Base-by-base conservation (phyloP, 1,140 invertebrate genomes). In the Drosophila sp. region DNA sequence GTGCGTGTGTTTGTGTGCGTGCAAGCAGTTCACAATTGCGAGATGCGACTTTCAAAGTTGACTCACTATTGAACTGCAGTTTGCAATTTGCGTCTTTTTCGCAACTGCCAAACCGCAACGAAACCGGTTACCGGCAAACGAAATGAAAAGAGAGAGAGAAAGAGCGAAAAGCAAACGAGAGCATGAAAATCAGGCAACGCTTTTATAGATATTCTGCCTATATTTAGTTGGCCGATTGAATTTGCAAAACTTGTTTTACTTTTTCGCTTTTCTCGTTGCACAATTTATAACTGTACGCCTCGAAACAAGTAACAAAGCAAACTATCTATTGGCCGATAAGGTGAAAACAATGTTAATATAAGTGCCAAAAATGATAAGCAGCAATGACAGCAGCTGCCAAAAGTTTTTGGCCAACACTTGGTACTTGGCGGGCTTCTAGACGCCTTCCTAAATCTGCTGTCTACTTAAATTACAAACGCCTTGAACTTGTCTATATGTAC, bases 71-170 rank as follows among this genome's bases (percentile, higher is more conserved):
- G 13, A 41, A 18, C 9, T 14, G 29, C 34, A 61, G 53, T 61
- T 18, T 84, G 80, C 81, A 84, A 53, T 86, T 84, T 73, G 74
- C 63, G 64, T 58, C 71, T 25, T 27, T 61, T 58, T 63, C 13
- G 45, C 64, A 69, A 69, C 36, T 50, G 41, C 40, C 34, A 62
- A 66, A 53, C 58, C 61, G 54, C 70, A 71, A 54, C 61, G 48
- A 89, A 89, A 89, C 84, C 80, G 84, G 84, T 89, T 89, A 86
- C 80, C 84, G 84, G 84, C 80, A 72, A 78, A 70, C 21, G 21
- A 79, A 75, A 43, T 62, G 40, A 43, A 72, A 53, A 48, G 34
- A 40, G 8, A 25, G 32, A 48, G 38, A 13, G 27, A 32, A 29
- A 46, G 16, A 54, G 2, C 18, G 32, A 11, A 13, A 5, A 8